Conservation (phyloP, 2,888 invertebrate genomes). For the Nephrocerus scutellatus region DNA sequence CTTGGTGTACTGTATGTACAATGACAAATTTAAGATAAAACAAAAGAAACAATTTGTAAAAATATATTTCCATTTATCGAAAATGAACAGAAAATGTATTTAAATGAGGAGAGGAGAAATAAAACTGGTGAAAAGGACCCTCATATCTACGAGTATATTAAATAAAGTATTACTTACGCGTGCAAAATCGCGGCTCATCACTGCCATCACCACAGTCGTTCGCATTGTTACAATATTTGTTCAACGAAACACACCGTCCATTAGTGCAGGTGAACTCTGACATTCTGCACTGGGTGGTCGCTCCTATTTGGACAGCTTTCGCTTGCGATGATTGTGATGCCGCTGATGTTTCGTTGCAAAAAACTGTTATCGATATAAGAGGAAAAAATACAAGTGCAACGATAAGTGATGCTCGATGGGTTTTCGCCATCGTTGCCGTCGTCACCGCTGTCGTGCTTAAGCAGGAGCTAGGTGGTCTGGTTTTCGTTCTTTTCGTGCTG, state of each 20-base stretch:
- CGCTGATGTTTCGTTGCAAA: constrained; percentile 25
- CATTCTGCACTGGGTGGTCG: constrained; percentile 41
- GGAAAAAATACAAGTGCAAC: constrained; percentile 17
- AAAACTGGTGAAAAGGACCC: constrained; percentile 9
- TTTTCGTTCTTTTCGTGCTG: too few relatives aligned
- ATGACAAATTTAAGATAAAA: not conserved
- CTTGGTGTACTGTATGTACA: too few relatives aligned
- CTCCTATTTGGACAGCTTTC: constrained; percentile 24
- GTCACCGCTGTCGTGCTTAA: constrained; percentile 14
- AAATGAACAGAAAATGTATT: not conserved
- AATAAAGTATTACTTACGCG: constrained; percentile 58
- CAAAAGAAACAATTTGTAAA: not conserved
- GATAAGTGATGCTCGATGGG: constrained; percentile 7
- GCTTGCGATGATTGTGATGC: constrained; percentile 28
- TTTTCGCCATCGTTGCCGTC: constrained; percentile 18
- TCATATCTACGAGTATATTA: constrained; percentile 9
- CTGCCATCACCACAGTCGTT: constrained; percentile 76
- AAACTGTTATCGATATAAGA: constrained; percentile 19
- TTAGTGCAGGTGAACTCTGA: constrained; percentile 46
- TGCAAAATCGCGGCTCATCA: constrained; percentile 73
- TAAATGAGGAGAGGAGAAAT: constrained; percentile 4
- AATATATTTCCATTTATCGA: not conserved
- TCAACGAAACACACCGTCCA: constrained; percentile 52
- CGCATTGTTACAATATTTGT: constrained; percentile 69
- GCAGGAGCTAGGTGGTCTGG: too few relatives aligned